These are phyloP conservation scores for Dasypogon diadema DNA, from an alignment of 2,888 invertebrate species.

Conservation along the genomic window DNA sequence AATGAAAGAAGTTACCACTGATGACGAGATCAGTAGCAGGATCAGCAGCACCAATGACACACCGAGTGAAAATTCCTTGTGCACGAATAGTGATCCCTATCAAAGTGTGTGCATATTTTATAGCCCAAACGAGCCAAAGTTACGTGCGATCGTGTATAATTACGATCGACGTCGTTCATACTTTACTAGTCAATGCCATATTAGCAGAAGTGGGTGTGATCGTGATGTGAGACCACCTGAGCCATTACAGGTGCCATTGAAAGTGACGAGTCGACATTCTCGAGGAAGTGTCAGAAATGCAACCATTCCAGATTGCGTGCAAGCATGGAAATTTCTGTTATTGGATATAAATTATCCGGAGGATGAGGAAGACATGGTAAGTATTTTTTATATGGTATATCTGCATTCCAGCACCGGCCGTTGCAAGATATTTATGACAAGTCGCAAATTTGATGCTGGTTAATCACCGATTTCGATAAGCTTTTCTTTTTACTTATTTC, in stretches of 20 bases:
- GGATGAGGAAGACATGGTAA: constrained; percentile 69
- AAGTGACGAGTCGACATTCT: neutral
- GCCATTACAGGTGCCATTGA: constrained; percentile 23
- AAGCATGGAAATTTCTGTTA: constrained; percentile 67
- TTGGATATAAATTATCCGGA: constrained; percentile 65
- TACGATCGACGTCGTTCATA: constrained; percentile 59
- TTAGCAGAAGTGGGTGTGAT: constrained; percentile 29
- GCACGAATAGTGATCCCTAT: constrained; percentile 59
- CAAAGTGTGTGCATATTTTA: constrained; percentile 66
- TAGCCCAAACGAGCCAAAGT: constrained; percentile 63
- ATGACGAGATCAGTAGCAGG: neutral
- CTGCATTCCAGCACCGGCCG: no score
- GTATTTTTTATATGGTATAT: no score
- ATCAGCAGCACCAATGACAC: constrained; percentile 1
- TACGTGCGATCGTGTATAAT: constrained; percentile 66
- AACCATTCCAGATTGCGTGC: constrained; percentile 62
- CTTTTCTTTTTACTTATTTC: no score
- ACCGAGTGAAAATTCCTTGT: constrained; percentile 34
- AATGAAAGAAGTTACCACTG: constrained; percentile 33
- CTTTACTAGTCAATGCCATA: constrained; percentile 41
- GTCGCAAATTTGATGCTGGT: no score
- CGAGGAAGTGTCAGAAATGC: constrained; percentile 3
- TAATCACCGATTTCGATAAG: no score
- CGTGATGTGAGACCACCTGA: constrained; percentile 11
- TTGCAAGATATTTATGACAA: no score